Conservation (phyloP, 2,888 invertebrate genomes). For the Dusona sp. region DNA sequence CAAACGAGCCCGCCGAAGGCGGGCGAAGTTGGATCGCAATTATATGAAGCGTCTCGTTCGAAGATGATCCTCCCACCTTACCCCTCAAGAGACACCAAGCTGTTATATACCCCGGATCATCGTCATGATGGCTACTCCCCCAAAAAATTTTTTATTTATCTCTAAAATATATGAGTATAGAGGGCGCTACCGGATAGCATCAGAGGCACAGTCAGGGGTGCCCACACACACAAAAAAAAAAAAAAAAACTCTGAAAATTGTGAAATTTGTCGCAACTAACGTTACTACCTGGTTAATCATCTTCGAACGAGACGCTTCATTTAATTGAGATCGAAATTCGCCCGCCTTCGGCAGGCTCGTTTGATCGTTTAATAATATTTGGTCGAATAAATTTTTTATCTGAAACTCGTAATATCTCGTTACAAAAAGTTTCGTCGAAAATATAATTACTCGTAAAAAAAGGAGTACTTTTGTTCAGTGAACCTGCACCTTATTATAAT, state of each 20-base stretch:
- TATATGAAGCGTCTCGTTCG: slow-evolving; percentile 12
- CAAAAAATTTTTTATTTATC: background rate
- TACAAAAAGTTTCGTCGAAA: background rate
- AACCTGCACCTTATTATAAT: slow-evolving; percentile 27
- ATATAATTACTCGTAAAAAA: background rate
- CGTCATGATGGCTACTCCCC: background rate
- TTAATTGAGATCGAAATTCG: slow-evolving; percentile 33
- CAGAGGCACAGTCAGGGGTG: background rate
- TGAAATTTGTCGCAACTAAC: background rate
- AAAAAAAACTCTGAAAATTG: background rate
- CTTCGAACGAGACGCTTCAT: slow-evolving; percentile 34
- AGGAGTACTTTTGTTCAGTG: background rate
- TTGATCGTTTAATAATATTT: slow-evolving; percentile 28
- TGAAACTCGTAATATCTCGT: slow-evolving; percentile 3
- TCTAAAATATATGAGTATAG: slow-evolving; percentile 7
- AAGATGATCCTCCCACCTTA: slow-evolving; percentile 8
- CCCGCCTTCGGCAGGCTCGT: slow-evolving; percentile 21
- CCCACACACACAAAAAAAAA: background rate
- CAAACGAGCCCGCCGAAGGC: slow-evolving; percentile 28
- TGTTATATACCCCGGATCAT: background rate
- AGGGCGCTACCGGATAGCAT: background rate
- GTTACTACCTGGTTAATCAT: slow-evolving; percentile 19
- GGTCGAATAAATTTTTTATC: slow-evolving; percentile 42
- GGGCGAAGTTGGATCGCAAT: background rate
- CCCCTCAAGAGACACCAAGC: background rate